Evolutionary conservation across 2,888 invertebrate species (phyloP).

Genomic region (Oxycera nigricornis): DNA sequence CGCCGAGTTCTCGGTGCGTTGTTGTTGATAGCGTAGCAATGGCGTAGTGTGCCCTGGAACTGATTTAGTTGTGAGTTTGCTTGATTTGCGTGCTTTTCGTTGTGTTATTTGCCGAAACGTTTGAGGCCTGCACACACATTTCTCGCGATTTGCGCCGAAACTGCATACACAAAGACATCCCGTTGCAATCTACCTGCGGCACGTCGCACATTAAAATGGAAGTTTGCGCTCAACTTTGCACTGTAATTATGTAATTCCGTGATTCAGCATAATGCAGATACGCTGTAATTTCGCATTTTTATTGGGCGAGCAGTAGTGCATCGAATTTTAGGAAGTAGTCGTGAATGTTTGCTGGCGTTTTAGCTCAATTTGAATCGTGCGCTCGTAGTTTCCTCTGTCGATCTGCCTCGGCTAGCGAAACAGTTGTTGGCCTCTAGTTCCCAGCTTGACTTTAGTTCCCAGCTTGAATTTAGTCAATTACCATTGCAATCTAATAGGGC

Average conservation of each 20-base stretch:
- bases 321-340: neutral
- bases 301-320: neutral
- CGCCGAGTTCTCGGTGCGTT: neutral
- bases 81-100: neutral
- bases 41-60: neutral
- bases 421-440: too few species aligned
- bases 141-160: neutral
- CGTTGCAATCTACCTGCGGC: neutral
- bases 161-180: neutral
- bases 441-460: too few species aligned
- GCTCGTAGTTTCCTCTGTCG: too few species aligned
- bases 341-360: too few species aligned
- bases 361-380: too few species aligned
- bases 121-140: neutral
- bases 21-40: neutral
- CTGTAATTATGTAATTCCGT: conserved; percentile 11
- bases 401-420: too few species aligned
- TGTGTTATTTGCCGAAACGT: neutral
- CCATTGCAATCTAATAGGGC: too few species aligned
- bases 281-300: neutral
- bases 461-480: too few species aligned
- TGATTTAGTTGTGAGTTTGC: too few species aligned
- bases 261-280: neutral
- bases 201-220: neutral
- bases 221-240: neutral